These are phyloP conservation scores for Rhombomys opimus DNA, from an alignment of 2,113 vertebrate species.

Conservation along the genomic window DNA sequence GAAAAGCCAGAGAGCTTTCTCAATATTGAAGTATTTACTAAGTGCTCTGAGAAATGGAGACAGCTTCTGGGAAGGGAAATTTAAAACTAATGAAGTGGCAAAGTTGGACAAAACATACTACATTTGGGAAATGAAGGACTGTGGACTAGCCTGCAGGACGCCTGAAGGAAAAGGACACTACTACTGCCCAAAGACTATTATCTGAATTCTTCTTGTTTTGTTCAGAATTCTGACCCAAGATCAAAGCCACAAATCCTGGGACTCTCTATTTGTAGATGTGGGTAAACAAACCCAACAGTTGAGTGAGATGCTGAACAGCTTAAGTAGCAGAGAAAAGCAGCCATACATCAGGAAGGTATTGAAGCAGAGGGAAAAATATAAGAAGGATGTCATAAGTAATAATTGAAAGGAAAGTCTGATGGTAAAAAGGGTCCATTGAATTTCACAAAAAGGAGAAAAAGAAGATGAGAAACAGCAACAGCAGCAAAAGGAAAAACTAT, in stretches of 20 bases:
- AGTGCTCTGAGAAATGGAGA: background rate
- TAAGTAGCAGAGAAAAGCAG: background rate
- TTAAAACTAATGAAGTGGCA: background rate
- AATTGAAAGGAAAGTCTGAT: background rate
- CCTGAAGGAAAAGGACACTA: background rate
- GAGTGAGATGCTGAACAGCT: background rate
- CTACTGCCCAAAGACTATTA: background rate
- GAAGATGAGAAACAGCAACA: background rate
- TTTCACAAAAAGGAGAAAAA: background rate
- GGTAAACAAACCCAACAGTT: background rate
- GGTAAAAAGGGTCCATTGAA: background rate
- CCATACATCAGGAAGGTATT: background rate
- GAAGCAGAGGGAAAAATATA: background rate
- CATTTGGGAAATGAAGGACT: background rate
- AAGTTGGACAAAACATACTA: background rate
- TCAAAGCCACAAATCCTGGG: background rate
- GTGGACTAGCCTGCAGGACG: background rate
- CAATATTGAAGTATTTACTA: background rate
- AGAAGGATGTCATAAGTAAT: background rate
- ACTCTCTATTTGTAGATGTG: background rate
- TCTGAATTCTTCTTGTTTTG: background rate
- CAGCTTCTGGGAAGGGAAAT: background rate
- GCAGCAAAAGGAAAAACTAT: background rate
- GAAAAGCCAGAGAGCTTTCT: background rate
- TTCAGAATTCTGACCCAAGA: background rate